These are phyloP conservation scores for Rotaria macrura DNA, from an alignment of 2,888 invertebrate genomes.

Conservation along the genomic window DNA sequence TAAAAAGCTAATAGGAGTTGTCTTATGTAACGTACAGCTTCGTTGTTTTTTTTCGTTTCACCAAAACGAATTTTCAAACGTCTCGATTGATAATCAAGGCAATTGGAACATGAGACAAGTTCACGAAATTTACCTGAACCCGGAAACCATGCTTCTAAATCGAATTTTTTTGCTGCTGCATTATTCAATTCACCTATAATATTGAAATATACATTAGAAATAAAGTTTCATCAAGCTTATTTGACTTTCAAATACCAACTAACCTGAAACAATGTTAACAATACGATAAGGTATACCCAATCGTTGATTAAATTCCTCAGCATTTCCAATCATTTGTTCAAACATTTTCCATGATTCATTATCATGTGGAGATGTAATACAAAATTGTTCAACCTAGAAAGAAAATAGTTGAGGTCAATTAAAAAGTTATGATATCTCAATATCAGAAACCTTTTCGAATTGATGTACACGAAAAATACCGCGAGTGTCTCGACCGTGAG, in stretches of 20 bases:
- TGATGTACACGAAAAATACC: conserved; percentile 99
- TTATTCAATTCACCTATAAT: conserved; percentile 73
- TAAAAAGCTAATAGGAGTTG: too few relatives aligned
- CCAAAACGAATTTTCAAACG: conserved; percentile 66
- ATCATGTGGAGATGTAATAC: conserved; percentile 87
- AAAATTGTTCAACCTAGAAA: conserved; percentile 90
- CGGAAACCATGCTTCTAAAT: conserved; percentile 97
- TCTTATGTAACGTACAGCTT: background rate
- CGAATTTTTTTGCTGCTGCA: conserved; percentile 91
- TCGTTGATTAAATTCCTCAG: conserved; percentile 77
- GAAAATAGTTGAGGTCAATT: too few relatives aligned
- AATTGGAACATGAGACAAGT: conserved; percentile 96
- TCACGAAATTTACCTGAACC: conserved; percentile 89
- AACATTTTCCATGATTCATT: conserved; percentile 94
- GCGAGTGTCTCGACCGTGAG: conserved; percentile 92
- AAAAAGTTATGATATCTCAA: too few relatives aligned
- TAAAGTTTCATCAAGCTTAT: background rate
- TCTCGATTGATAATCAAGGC: conserved; percentile 78
- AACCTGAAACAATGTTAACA: conserved; percentile 82
- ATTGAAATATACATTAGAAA: conserved; percentile 38
- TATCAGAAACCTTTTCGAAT: conserved; percentile 82
- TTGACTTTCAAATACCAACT: background rate
- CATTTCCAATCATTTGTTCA: conserved; percentile 92
- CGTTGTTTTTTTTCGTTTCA: conserved; percentile 43
- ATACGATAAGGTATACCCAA: conserved; percentile 83